Base-by-base conservation (phyloP, 2,888 invertebrate species). In the Brachyptera putata region DNA sequence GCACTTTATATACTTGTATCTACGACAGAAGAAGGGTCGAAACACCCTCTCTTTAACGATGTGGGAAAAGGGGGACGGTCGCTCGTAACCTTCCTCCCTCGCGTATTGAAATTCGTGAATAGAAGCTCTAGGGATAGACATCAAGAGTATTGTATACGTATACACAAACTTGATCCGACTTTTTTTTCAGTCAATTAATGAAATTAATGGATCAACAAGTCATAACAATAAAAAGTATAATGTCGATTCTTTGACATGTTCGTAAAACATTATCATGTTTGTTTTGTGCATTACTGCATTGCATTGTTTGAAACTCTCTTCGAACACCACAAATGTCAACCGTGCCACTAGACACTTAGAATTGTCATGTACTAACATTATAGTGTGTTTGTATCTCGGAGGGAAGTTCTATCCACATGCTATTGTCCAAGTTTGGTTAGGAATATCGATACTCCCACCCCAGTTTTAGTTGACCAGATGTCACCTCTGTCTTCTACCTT, bases 351-450 rank as follows among this genome's bases (percentile, higher is more conserved):
- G 2, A 41, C 5, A 14, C 16, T 41, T 41, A 18, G 18, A 37
- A 41, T 21, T 41, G n/a, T 41, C 16, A 41, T 4, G 34, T 21
- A 41, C 7, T 30, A 26, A 50, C 26, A 50, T 50, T 26, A 50
- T 50, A 30, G 25, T 50, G 26, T 50, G 41, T 41, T n/a, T 41
- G 41, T 41, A 16, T 16, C 41, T 4, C 4, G 26, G 30, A 16
- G 30, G 25, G 30, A 50, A 50, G 25, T 50, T 50, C 49, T 25
- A 26, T 24, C 49, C 49, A 50, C 16, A 50, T n/a, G n/a, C 49
- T 50, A 50, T 50, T 50, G 49, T 50, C 49, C 49, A 30, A 50
- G 49, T 50, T 50, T 50, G 24, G 49, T 50, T 30, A 30, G 14
- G 50, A 50, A 50, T 50, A 50, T 50, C 49, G 50, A 50, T 50